Evolutionary conservation across 1,140 invertebrate genomes (phyloP).

Genomic region (Copidosoma floridanum): DNA sequence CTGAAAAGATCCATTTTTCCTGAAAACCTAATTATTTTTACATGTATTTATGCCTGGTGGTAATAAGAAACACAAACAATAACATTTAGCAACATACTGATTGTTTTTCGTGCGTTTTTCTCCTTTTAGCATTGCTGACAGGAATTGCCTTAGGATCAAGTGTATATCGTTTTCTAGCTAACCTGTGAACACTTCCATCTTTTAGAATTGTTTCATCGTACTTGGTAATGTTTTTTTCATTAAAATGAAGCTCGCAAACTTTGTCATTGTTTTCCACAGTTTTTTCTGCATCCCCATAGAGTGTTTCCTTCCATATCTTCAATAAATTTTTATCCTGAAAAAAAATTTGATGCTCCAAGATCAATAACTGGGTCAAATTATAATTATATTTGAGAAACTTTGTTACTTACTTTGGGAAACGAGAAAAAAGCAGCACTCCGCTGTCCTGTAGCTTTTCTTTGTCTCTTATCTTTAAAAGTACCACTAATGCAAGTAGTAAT

Average conservation of each 20-base stretch:
- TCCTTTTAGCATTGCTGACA: no score
- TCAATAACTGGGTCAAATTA: no score
- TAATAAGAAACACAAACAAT: no score
- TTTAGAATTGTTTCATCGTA: not conserved
- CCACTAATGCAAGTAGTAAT: not conserved
- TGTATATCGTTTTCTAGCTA: not conserved
- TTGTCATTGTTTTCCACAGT: not conserved
- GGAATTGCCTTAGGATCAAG: not conserved
- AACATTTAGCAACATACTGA: no score
- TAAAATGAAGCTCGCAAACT: not conserved
- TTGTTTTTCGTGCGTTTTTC: no score
- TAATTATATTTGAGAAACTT: no score
- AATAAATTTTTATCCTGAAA: not conserved
- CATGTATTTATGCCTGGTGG: no score
- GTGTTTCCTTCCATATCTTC: not conserved
- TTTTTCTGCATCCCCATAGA: no score
- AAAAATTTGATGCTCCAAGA: no score
- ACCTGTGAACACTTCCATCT: not conserved
- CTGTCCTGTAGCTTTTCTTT: not conserved
- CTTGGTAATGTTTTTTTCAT: not conserved
- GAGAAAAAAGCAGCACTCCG: not conserved
- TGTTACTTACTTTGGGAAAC: constrained; percentile 1
- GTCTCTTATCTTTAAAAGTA: not conserved
- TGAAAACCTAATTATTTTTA: no score
- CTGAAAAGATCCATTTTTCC: no score